Conservation (phyloP, 2,888 invertebrate genomes). For the Merodon equestris region DNA sequence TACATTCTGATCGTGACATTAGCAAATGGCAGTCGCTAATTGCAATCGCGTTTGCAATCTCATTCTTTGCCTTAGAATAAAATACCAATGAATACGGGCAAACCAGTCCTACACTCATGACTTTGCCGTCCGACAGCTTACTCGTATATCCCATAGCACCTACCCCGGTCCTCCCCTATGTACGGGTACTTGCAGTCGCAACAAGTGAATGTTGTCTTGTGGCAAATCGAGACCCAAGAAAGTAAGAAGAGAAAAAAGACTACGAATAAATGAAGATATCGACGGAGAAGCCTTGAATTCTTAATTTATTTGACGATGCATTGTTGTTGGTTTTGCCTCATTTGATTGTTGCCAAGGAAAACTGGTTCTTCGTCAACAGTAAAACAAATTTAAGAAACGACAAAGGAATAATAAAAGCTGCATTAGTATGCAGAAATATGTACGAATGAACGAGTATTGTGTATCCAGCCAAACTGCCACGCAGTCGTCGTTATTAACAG, state of each 20-base stretch:
- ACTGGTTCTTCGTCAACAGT: constrained; percentile 32
- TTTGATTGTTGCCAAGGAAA: constrained; percentile 23
- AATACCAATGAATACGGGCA: not conserved
- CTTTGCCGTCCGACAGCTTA: constrained; percentile 2
- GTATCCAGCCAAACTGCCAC: constrained; percentile 53
- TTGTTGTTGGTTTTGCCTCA: constrained; percentile 23
- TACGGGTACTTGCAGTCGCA: constrained; percentile 28
- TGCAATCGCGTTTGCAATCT: not conserved
- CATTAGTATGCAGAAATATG: not conserved
- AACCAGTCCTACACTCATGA: not conserved
- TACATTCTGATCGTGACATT: constrained; percentile 28
- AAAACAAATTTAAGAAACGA: not conserved
- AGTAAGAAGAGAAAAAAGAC: no score
- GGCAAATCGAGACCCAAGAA: constrained; percentile 21
- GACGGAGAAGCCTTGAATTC: constrained; percentile 57
- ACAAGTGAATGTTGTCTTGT: constrained; percentile 63
- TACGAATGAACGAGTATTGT: constrained; percentile 10
- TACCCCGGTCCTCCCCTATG: not conserved
- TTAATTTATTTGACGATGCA: constrained; percentile 51
- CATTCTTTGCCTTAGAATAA: not conserved
- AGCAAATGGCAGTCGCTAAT: constrained; percentile 13
- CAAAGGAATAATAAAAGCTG: constrained; percentile 13
- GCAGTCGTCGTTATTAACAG: constrained; percentile 36
- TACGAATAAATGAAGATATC: constrained; percentile 50
- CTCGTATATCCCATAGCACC: no score